Percentiles rank a stretch among this genome's conserved stretches.
phyloP scores from a whole-genome alignment of 2,888 invertebrate species.

The Dryobota labecula region DNA sequence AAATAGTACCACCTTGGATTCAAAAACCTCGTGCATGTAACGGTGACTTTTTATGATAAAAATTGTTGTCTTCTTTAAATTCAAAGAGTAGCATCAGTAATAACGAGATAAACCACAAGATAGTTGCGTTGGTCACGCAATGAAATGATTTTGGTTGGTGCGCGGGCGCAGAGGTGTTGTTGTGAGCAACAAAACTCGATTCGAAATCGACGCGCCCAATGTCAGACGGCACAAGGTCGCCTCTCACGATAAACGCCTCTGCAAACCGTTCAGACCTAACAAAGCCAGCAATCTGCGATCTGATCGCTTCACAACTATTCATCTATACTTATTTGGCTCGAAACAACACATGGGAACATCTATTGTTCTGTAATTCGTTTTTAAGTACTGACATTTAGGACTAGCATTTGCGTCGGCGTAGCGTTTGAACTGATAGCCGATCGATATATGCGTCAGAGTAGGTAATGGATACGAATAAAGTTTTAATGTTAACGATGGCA shows the following conservation, averaged over 20 bases:
- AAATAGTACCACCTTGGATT: conserved; percentile 24
- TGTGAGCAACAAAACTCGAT: conserved; percentile 75
- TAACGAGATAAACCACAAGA: conserved; percentile 42
- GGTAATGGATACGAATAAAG: conserved; percentile 53
- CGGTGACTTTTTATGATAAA: conserved; percentile 31
- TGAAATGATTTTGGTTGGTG: conserved; percentile 57
- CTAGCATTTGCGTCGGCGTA: conserved; percentile 47
- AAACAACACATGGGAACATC: conserved; percentile 67
- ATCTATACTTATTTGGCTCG: conserved; percentile 70
- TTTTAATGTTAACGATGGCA: conserved; percentile 48
- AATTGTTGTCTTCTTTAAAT: conserved; percentile 34
- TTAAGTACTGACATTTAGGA: conserved; percentile 68
- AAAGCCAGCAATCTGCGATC: conserved; percentile 71
- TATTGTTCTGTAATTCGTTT: conserved; percentile 71
- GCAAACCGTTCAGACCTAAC: conserved; percentile 69
- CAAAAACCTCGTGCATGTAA: conserved; percentile 14
- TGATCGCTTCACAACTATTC: conserved; percentile 69
- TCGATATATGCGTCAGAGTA: conserved; percentile 45
- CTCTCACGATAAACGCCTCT: conserved; percentile 83
- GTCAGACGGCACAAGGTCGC: conserved; percentile 85
- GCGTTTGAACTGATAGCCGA: conserved; percentile 44
- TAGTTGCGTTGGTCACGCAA: conserved; percentile 43
- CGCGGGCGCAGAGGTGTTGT: conserved; percentile 75
- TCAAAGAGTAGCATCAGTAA: conserved; percentile 22
- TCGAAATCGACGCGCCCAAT: conserved; percentile 84